Percentiles rank a stretch among this genome's conserved stretches.
phyloP scores from a whole-genome alignment of 2,113 vertebrate genomes.

The Chiloscyllium plagiosum region DNA sequence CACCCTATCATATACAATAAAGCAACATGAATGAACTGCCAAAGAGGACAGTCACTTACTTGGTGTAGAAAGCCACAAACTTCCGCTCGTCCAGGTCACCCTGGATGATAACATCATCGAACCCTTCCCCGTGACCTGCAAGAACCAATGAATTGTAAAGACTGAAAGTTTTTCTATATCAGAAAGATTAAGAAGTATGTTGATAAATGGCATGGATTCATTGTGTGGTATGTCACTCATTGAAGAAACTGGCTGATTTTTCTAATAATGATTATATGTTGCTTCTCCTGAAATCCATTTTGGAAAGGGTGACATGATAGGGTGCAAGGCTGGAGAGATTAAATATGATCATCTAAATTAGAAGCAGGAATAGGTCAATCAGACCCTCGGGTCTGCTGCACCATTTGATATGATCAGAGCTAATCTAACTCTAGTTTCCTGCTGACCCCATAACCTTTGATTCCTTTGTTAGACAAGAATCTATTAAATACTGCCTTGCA shows the following conservation, averaged over 20 bases:
- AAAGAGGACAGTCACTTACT: slow-evolving; percentile 53
- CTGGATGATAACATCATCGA: slow-evolving; percentile 94
- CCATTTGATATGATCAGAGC: too few relatives aligned
- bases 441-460: too few relatives aligned
- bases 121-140: slow-evolving; percentile 88
- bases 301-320: background rate
- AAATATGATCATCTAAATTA: background rate
- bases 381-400: too few relatives aligned
- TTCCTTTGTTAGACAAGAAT: too few relatives aligned
- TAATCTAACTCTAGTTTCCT: too few relatives aligned
- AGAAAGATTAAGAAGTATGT: background rate
- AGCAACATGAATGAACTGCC: background rate
- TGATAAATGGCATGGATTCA: background rate
- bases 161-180: background rate
- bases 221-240: background rate
- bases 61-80: slow-evolving; percentile 97
- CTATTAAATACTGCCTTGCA: too few relatives aligned
- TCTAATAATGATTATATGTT: background rate
- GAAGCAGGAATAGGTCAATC: too few relatives aligned
- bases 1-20: background rate
- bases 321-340: background rate
- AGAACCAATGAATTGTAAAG: slow-evolving; percentile 31
- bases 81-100: slow-evolving; percentile 90
- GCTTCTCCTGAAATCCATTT: background rate
- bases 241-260: background rate